A percentile compares a stretch with the other conserved stretches of the same genome.
phyloP scores from a whole-genome alignment of 2,888 invertebrate genomes.

The Brenthis daphne region DNA sequence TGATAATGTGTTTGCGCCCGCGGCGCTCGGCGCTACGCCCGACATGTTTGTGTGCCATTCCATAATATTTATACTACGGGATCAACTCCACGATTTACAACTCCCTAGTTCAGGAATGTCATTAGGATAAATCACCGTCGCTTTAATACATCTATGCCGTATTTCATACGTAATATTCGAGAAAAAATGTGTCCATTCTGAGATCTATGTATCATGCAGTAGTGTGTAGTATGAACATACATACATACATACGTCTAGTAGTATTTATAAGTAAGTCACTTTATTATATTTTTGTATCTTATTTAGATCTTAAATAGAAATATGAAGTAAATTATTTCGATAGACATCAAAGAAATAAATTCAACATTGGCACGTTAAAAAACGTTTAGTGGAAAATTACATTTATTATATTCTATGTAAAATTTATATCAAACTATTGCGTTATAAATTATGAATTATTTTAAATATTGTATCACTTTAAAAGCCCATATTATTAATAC shows the following conservation, averaged over 20 bases:
- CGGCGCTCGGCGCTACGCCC: constrained; percentile 39
- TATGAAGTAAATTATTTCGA: constrained; percentile 60
- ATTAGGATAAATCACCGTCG: constrained; percentile 51
- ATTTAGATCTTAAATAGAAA: constrained; percentile 53
- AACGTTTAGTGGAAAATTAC: constrained; percentile 58
- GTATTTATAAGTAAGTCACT: no score
- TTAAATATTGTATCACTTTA: no score
- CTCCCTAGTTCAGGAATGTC: constrained; percentile 52
- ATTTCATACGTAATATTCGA: constrained; percentile 34
- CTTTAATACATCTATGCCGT: constrained; percentile 42
- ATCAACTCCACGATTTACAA: constrained; percentile 56
- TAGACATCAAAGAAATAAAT: constrained; percentile 70
- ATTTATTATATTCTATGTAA: constrained; percentile 53
- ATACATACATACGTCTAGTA: no score
- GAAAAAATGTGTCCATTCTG: constrained; percentile 25
- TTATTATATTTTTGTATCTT: no score
- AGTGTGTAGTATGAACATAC: no score
- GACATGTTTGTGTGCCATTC: constrained; percentile 54
- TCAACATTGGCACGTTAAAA: constrained; percentile 49
- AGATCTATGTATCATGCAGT: not conserved
- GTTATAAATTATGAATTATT: no score
- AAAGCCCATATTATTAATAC: no score
- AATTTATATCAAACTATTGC: not conserved
- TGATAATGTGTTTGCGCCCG: constrained; percentile 66
- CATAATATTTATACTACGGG: constrained; percentile 67